These are phyloP conservation scores for Cyrtorhinus lividipennis DNA, from an alignment of 1,140 invertebrate genomes.

Conservation along the genomic window DNA sequence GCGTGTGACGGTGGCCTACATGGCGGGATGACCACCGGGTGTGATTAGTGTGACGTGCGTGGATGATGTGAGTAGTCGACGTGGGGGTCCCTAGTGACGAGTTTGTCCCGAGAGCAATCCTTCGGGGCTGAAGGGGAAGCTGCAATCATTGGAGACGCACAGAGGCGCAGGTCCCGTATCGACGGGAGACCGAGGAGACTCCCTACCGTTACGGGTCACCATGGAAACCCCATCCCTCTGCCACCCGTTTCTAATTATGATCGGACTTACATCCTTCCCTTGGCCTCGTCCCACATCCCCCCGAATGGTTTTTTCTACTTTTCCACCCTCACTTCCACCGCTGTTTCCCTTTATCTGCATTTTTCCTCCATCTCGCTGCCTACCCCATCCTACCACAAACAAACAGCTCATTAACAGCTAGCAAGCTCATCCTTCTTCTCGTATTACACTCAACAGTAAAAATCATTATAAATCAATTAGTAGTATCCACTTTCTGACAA, in stretches of 20 bases:
- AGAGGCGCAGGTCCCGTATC: background rate
- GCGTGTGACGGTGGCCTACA: background rate
- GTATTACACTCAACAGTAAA: too few relatives aligned
- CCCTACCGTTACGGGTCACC: background rate
- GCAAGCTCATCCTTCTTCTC: too few relatives aligned
- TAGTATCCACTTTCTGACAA: too few relatives aligned
- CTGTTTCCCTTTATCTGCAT: too few relatives aligned
- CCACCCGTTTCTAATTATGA: background rate
- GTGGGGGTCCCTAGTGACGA: background rate
- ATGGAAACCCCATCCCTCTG: background rate
- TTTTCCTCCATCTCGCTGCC: too few relatives aligned
- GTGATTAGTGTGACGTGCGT: too few relatives aligned
- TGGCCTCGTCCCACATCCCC: background rate
- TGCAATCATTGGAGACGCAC: background rate
- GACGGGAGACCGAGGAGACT: constrained; percentile 1
- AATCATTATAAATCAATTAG: too few relatives aligned
- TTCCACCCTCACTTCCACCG: too few relatives aligned
- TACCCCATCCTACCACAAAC: too few relatives aligned
- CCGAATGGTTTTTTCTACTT: too few relatives aligned
- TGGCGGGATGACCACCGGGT: background rate
- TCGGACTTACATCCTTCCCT: background rate
- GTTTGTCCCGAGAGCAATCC: too few relatives aligned
- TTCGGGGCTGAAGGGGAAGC: background rate
- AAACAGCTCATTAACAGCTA: too few relatives aligned
- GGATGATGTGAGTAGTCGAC: background rate